phyloP scores from a whole-genome alignment of 2,113 vertebrate genomes.

The Empidonax alnorum region DNA sequence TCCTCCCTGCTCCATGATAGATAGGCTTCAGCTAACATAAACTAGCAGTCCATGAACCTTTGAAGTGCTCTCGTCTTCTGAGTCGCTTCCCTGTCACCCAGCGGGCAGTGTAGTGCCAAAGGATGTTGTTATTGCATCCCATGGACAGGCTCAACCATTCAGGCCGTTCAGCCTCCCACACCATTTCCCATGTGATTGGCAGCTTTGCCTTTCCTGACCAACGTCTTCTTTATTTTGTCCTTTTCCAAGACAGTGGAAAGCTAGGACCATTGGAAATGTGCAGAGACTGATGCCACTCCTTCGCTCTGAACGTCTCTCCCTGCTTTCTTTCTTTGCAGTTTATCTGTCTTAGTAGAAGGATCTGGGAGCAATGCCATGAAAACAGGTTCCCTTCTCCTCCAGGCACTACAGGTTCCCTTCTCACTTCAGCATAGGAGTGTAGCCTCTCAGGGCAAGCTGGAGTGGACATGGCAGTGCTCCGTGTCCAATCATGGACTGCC shows the following conservation, averaged over 20 bases:
- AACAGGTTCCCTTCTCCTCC: background rate
- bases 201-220: background rate
- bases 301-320: background rate
- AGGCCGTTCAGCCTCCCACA: background rate
- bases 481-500: fast-evolving
- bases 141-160: background rate
- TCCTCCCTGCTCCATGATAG: background rate
- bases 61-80: background rate
- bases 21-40: constrained; percentile 11
- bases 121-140: background rate
- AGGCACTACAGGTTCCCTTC: background rate
- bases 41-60: background rate
- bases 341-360: background rate
- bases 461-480: fast-evolving
- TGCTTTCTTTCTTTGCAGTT: background rate
- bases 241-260: background rate
- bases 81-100: background rate
- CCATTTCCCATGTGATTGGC: background rate
- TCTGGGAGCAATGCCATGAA: background rate
- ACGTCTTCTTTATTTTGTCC: background rate
- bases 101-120: background rate
- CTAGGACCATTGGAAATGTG: background rate
- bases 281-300: background rate
- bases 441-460: background rate
- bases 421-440: background rate